Evolutionary conservation across 2,113 vertebrate species (phyloP), one percentile per base, ranked within the genome.

Genomic region (Notarius quadriscutis): DNA sequence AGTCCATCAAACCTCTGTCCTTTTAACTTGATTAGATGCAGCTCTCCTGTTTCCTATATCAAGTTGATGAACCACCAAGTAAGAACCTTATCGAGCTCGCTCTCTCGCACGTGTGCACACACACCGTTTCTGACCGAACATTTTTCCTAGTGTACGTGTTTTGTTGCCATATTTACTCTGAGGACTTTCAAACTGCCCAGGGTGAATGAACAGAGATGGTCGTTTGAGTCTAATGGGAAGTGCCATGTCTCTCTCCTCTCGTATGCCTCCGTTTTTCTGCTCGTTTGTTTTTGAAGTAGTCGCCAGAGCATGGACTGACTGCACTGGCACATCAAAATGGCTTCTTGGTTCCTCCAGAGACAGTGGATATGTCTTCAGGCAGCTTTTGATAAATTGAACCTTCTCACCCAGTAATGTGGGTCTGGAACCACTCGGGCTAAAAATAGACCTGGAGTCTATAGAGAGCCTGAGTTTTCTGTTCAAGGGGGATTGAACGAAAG

Each of bases 21-120:
- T 50, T 88, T 80, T 65, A 80, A 65, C 89, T 74, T 88, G 84
- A 90, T 90, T 88, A 83, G 78, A 78, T 22, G 83, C 69, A 74
- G 86, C 78, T 83, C 30, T n/a, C 7, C 5, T 4, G 30, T 83
- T 82, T 90, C 72, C 55, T 51, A 58, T 48, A 84, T 58, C 81
- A 10, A 27, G 15, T 80, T 88, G 63, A 84, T 86, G 62, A 84
- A 84, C 22, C 60, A 30, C 10, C 63, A 87, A 48, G 57, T 88
- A 84, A 50, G 10, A 55, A 81, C 51, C 60, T 86, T 81, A 77
- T 83, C 60, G 60, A 30, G 55, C 65, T 86, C n/a, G 11, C 20
- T 85, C 55, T 18, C 55, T 25, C 14, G 41, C 41, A 3, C 41
- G 3, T 41, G 4, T 41, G 4, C 41, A 4, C 41, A 41, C 41